Base-by-base conservation (phyloP, 1,140 invertebrate species). In the Sipha flava region DNA sequence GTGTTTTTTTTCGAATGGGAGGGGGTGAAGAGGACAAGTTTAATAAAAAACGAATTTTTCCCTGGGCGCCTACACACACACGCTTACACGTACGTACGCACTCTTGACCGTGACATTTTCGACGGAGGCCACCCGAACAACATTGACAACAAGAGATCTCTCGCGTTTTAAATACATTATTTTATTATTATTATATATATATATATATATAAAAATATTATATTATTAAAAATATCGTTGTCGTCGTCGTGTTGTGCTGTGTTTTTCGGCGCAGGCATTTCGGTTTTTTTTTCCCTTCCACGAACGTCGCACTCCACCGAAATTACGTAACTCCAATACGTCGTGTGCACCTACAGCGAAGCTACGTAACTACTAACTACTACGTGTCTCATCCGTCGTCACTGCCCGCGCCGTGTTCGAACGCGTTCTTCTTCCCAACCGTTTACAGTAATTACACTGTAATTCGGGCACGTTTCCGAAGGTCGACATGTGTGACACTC, bases 51-150 rank as follows among this genome's bases (percentile, higher is more conserved):
- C 0, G 16, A 62, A 59, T 62, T 7, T 31, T 3, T 62, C 29
- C 16, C 29, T 29, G 9, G 23, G 7, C 62, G 23, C 34, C 9
- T n/a, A 12, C 3, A 10, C 43, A 62, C 62, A n/a, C 62, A 40
- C 34, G n/a, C 31, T 7, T 1, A 10, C 43, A 62, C 62, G n/a
- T n/a, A 12, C 34, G n/a, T 34, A 9, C n/a, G 40, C n/a, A 66
- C 40, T 66, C 64, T 66, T 66, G 64, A 66, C 64, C 64, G 64
- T 66, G 64, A 66, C 64, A 66, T 66, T 66, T 66, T 66, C 37
- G 64, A 40, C 34, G 34, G 64, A 66, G 64, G 64, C 64, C 64
- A 66, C 64, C 64, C 64, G 23, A 66, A 66, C 64, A 23, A 37
- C 64, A 23, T 66, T 66, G 34, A n/a, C 1, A 62, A 16, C 16